A percentile compares a stretch with the other conserved stretches of the same genome.
Conservation (phyloP, 2,797 vertebrate genomes). For the Tragelaphus oryx region DNA sequence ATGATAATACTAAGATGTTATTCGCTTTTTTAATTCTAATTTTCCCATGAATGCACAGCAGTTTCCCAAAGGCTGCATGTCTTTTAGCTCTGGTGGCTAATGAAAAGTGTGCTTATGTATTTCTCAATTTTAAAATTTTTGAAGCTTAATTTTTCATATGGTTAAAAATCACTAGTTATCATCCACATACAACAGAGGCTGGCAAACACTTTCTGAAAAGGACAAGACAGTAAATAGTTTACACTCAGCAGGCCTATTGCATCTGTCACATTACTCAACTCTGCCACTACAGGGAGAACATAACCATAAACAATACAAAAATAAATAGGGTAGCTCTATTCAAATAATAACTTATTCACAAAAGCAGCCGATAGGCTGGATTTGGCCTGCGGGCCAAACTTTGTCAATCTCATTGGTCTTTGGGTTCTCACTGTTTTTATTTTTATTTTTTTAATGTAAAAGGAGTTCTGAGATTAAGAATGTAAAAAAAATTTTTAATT, state of each 20-base stretch:
- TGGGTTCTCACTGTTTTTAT: not conserved
- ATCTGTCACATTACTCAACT: not conserved
- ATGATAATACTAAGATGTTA: not conserved
- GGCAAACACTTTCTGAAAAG: not conserved
- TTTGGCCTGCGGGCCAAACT: not conserved
- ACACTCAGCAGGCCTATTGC: not conserved
- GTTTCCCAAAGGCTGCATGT: not conserved
- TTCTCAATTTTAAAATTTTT: not conserved
- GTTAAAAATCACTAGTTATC: not conserved
- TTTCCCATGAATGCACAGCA: not conserved
- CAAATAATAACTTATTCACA: not conserved
- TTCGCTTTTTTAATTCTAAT: not conserved
- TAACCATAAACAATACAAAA: not conserved
- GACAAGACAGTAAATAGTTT: not conserved
- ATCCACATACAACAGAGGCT: not conserved
- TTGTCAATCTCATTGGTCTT: not conserved
- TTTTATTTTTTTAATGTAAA: not conserved
- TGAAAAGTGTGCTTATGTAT: not conserved
- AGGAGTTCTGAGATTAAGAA: not conserved
- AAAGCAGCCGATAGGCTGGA: not conserved
- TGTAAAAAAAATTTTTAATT: not conserved
- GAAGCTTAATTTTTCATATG: not conserved
- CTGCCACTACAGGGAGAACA: not conserved
- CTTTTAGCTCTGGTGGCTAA: not conserved
- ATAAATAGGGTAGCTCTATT: not conserved